phyloP scores from a whole-genome alignment of 2,113 vertebrate genomes.

The Anser brachyrhynchus region DNA sequence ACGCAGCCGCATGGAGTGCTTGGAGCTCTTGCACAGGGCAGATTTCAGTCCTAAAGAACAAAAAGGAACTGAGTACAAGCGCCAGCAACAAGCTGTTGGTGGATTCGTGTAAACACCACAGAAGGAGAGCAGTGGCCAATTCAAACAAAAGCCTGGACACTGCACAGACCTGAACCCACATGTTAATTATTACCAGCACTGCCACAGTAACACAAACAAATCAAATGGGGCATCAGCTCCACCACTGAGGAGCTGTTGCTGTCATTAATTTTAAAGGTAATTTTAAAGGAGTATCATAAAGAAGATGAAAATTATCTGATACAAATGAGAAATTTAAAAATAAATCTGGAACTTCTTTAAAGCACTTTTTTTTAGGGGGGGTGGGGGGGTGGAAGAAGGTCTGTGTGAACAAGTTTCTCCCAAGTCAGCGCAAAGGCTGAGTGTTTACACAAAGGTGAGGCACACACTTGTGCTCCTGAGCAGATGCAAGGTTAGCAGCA shows the following conservation, averaged over 20 bases:
- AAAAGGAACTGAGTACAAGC: fast-evolving
- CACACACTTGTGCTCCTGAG: not conserved
- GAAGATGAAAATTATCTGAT: not conserved
- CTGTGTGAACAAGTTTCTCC: not conserved
- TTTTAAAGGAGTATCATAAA: not conserved
- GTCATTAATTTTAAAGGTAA: fast-evolving
- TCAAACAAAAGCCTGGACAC: not conserved
- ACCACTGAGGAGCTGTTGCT: fast-evolving
- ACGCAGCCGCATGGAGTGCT: fast-evolving
- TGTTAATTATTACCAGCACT: not conserved
- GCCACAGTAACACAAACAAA: not conserved
- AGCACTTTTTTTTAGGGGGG: not conserved
- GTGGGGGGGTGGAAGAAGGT: not conserved
- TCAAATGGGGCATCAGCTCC: not conserved
- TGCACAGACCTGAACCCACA: not conserved
- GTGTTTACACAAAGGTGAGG: not conserved
- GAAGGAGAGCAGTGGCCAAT: not conserved
- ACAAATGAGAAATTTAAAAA: not conserved
- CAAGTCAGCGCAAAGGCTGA: not conserved
- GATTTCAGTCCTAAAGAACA: not conserved
- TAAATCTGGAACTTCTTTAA: not conserved
- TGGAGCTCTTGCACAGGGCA: fast-evolving
- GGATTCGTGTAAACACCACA: fast-evolving
- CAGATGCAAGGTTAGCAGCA: not conserved
- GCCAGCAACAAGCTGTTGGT: not conserved